Evolutionary conservation across 2,888 invertebrate species (phyloP).

Genomic region (Eulithis testata): DNA sequence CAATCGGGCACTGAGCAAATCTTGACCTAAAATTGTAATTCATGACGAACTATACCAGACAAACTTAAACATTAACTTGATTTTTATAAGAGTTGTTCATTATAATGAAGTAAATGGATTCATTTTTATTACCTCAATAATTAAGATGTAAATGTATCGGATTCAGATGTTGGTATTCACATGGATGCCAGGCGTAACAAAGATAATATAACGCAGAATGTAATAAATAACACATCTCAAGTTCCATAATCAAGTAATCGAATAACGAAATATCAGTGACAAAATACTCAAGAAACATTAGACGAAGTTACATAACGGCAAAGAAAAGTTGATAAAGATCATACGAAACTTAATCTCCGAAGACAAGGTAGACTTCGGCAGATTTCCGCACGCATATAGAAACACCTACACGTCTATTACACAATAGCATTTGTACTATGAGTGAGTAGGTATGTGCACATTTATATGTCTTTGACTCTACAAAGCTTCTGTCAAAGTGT

Average conservation of each 20-base stretch:
- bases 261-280: conserved; percentile 34
- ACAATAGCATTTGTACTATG: conserved; percentile 46
- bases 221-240: conserved; percentile 4
- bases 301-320: conserved; percentile 49
- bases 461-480: conserved; percentile 50
- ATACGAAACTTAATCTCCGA: conserved; percentile 56
- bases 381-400: conserved; percentile 65
- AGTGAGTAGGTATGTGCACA: conserved; percentile 24
- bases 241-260: conserved; percentile 23
- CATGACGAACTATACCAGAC: conserved; percentile 60
- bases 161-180: conserved; percentile 30
- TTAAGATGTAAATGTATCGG: conserved; percentile 23
- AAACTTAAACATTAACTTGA: conserved; percentile 8
- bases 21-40: conserved; percentile 79
- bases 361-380: conserved; percentile 65
- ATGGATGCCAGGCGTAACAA: conserved; percentile 22
- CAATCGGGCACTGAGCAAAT: conserved; percentile 80
- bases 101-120: conserved; percentile 13
- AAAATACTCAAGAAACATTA: conserved; percentile 34
- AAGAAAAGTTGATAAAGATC: conserved; percentile 53
- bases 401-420: conserved; percentile 61
- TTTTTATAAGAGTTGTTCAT: neutral
- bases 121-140: conserved; percentile 1
- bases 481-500: conserved; percentile 55
- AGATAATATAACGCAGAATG: conserved; percentile 10